phyloP scores from a whole-genome alignment of 2,113 vertebrate species.

The Sturnus vulgaris region DNA sequence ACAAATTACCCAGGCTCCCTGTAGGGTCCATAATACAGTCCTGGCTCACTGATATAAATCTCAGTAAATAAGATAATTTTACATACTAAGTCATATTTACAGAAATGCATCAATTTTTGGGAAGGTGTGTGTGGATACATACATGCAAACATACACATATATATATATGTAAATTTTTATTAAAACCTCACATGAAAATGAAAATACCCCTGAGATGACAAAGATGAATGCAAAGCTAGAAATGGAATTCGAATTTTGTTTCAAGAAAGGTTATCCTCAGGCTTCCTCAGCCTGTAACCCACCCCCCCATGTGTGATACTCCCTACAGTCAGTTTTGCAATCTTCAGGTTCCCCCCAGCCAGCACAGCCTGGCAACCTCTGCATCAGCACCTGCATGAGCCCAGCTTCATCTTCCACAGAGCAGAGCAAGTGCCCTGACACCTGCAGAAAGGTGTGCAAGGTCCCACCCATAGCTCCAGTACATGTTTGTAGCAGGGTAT shows the following conservation, averaged over 20 bases:
- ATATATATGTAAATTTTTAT: neutral
- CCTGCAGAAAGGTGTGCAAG: neutral
- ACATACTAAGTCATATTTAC: neutral
- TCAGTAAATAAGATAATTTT: neutral
- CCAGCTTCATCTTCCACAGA: neutral
- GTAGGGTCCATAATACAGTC: neutral
- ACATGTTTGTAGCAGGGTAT: accelerated
- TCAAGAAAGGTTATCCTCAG: neutral
- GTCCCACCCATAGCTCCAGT: accelerated
- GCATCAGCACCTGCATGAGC: neutral
- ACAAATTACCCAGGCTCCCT: neutral
- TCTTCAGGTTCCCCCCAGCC: accelerated
- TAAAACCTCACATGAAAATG: neutral
- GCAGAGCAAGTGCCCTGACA: neutral
- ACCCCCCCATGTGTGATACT: accelerated
- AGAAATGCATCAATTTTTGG: neutral
- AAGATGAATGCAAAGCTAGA: neutral
- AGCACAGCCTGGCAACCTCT: neutral
- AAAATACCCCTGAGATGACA: neutral
- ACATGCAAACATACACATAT: neutral
- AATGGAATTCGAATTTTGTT: neutral
- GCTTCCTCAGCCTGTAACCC: neutral
- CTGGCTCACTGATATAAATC: neutral
- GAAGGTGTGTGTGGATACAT: neutral
- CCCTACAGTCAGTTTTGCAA: neutral